Evolutionary conservation across 2,888 invertebrate species (phyloP).

Genomic region (Pterostichus madidus): DNA sequence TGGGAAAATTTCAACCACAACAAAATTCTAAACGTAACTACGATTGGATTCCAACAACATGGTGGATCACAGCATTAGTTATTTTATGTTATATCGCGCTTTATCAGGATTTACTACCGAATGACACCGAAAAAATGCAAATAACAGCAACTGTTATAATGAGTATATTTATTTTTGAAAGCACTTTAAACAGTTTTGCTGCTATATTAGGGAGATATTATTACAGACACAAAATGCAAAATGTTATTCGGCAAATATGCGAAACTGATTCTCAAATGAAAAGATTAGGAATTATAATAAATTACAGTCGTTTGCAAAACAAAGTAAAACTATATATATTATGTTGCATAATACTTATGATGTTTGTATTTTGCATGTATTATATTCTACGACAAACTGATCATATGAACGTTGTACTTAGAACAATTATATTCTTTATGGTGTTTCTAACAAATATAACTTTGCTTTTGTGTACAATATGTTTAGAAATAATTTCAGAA

Average conservation of each 20-base stretch:
- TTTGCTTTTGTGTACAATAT: too few species aligned
- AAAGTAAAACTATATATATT: not conserved
- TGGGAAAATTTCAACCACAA: not conserved
- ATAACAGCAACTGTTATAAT: too few species aligned
- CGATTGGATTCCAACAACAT: not conserved
- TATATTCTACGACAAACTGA: not conserved
- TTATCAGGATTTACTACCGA: too few species aligned
- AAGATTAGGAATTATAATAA: not conserved
- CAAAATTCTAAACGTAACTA: not conserved
- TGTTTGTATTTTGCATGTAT: not conserved
- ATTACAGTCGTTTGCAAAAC: not conserved
- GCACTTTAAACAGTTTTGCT: not conserved
- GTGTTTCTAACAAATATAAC: too few species aligned
- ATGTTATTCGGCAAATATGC: not conserved
- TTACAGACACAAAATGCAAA: not conserved
- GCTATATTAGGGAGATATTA: not conserved
- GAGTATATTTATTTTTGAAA: too few species aligned
- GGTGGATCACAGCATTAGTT: not conserved
- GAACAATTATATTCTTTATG: not conserved
- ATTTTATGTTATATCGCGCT: too few species aligned
- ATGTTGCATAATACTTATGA: not conserved
- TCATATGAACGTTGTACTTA: not conserved
- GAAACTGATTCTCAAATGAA: not conserved
- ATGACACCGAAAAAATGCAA: too few species aligned
- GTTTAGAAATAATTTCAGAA: too few species aligned